Base-by-base conservation (phyloP, 2,888 invertebrate species). In the Drosophila leonis region DNA sequence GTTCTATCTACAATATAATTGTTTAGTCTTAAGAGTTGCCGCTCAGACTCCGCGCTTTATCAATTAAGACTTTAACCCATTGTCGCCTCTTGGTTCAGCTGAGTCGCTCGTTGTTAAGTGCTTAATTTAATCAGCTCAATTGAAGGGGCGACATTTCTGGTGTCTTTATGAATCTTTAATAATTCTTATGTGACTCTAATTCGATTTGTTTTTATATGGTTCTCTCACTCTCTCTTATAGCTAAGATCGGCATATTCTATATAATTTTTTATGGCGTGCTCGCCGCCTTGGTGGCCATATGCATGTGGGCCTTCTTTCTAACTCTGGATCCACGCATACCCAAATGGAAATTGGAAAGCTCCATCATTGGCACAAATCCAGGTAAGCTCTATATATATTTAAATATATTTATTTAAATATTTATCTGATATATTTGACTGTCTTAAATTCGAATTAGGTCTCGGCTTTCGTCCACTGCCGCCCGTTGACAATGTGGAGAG, bases 181-280 rank as follows among this genome's bases (percentile, higher is more conserved):
- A 33, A 52, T 68, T 31, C 37, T 52, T 57, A 55, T 66, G 60
- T 29, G 67, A 15, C 52, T 42, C 39, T 62, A 63, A 75, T 64
- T 65, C 44, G 46, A 44, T 64, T 61, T 59, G 27, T n/a, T 9
- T 41, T 55, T 13, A 18, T 54, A 52, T 66, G 10, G 42, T 65
- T 24, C 37, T 2, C 24, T 33, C 9, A 18, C 18, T 31, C 5
- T 24, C 24, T 49, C 10, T 27, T 12, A 20, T 39, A 98, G 98
- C 96, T 72, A 98, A 98, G 94, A 98, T 99, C 92, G 95, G 96
- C 61, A 93, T 98, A n/a, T 99, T 99, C 94, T 99, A 99, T 94
- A 94, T 98, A 87, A 95, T 97, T 87, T 99, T 99, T 94, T 99
- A 99, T 94, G 94, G 96, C 68, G 97, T 97, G 80, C 94, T 99